Evolutionary conservation across 2,113 vertebrate genomes (phyloP).

Genomic region (Limnothrissa miodon): DNA sequence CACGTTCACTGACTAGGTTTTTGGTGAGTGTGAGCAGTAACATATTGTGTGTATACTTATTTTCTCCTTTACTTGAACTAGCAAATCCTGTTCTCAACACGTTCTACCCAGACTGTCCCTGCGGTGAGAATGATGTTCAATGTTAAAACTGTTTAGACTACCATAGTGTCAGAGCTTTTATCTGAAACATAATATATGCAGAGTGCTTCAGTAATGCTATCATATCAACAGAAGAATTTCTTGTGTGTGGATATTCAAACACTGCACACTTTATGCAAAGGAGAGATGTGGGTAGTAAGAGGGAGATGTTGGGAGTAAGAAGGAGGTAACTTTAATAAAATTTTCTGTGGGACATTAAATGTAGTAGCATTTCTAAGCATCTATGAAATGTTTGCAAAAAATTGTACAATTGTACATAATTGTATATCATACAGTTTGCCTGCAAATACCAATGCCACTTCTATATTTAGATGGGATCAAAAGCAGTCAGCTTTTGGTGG

Average conservation of each 20-base stretch:
- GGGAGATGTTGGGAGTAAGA: too few species aligned
- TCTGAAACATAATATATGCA: neutral
- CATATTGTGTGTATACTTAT: neutral
- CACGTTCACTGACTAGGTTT: neutral
- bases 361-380: too few species aligned
- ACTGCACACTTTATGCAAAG: neutral
- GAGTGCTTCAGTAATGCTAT: neutral
- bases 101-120: neutral
- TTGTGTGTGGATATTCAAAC: neutral
- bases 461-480: neutral
- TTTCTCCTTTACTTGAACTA: neutral
- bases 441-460: neutral
- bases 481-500: slow-evolving; percentile 35
- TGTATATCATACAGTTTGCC: too few species aligned
- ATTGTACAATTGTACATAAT: too few species aligned
- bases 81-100: neutral
- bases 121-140: neutral
- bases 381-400: too few species aligned
- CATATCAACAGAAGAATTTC: neutral
- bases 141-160: neutral
- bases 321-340: too few species aligned
- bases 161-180: neutral
- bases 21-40: neutral
- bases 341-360: too few species aligned
- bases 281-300: too few species aligned